A percentile compares a stretch with the other conserved stretches of the same genome.
Conservation (phyloP, 2,888 invertebrate genomes). For the Dorcus hopei region DNA sequence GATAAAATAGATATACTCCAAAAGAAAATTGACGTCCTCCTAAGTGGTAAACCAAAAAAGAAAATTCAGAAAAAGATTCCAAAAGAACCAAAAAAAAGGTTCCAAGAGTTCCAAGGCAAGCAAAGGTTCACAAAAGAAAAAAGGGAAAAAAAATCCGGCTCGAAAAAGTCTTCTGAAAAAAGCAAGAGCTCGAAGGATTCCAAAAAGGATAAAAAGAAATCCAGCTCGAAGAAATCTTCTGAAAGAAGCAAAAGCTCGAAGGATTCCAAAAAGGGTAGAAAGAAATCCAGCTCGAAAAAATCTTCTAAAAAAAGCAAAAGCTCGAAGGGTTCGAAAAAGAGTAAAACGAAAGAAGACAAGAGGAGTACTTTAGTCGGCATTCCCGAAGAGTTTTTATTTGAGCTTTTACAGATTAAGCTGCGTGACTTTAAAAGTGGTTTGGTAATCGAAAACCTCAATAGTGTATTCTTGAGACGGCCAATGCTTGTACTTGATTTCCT, state of each 20-base stretch:
- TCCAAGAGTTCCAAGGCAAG: conserved; percentile 9
- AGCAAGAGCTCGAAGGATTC: conserved; percentile 5
- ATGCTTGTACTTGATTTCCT: conserved; percentile 33
- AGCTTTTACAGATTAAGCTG: conserved; percentile 32
- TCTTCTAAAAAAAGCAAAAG: conserved; percentile 8
- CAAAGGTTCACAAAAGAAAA: conserved; percentile 13
- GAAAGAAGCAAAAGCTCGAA: conserved; percentile 11
- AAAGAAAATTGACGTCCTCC: conserved; percentile 31
- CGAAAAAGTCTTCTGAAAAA: conserved; percentile 14
- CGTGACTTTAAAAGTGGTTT: conserved; percentile 27
- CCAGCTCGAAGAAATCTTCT: conserved; percentile 14
- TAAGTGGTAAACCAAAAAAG: conserved; percentile 26
- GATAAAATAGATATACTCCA: conserved; percentile 36
- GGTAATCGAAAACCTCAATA: conserved; percentile 41
- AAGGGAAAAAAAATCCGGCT: conserved; percentile 17
- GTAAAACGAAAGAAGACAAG: conserved; percentile 16
- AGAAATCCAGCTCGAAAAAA: conserved; percentile 18
- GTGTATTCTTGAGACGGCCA: conserved; percentile 36
- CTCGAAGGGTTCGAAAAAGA: conserved; percentile 12
- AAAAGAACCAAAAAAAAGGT: conserved; percentile 4
- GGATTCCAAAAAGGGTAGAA: conserved; percentile 16
- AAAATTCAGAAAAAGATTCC: conserved; percentile 3
- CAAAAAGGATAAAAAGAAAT: conserved; percentile 19
- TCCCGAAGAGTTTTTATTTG: conserved; percentile 29
- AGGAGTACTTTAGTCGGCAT: conserved; percentile 35